Evolutionary conservation across 2,888 invertebrate genomes (phyloP), one percentile per base, ranked within the genome.

Genomic region (Cosmia trapezina): DNA sequence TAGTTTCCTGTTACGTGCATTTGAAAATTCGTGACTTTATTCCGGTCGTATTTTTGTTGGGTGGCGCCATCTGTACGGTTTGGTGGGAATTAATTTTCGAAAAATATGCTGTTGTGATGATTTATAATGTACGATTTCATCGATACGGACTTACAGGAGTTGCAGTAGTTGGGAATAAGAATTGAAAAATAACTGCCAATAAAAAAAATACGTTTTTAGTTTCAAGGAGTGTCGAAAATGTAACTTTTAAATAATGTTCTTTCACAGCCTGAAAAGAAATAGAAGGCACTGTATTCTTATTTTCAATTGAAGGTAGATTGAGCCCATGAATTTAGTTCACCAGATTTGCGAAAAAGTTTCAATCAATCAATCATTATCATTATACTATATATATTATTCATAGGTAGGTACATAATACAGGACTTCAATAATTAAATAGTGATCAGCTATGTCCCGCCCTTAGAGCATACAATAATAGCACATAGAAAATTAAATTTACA

Each of bases 1-100:
- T 54, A 57, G 78, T 73, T 81, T 83, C 74, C 86, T 76, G 83
- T 84, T 71, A 78, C 69, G 78, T 65, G 66, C 65, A 80, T 79
- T 81, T 83, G 70, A 76, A 80, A 84, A 82, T 80, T 66, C 56
- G 60, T 68, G 66, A 77, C 80, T 81, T 80, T 80, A 80, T 75
- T 71, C 54, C 66, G 56, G 28, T 28, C 45, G 51, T 70, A 73
- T 65, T 70, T 81, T 77, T 71, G 76, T 70, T 68, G 54, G 17
- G 68, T 59, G 59, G 83, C 71, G 78, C 59, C 73, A 81, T 77
- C 74, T 84, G 72, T 65, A 41, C 14, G 49, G 49, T 62, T 77
- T 49, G 45, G 12, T 57, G 33, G 33, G 63, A 64, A 70, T 66
- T 66, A 53, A 17, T 66, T 73, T 77, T 65, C 4, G 28, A 33